Base-by-base conservation (phyloP, 2,113 vertebrate genomes). In the Lepisosteus osseus region DNA sequence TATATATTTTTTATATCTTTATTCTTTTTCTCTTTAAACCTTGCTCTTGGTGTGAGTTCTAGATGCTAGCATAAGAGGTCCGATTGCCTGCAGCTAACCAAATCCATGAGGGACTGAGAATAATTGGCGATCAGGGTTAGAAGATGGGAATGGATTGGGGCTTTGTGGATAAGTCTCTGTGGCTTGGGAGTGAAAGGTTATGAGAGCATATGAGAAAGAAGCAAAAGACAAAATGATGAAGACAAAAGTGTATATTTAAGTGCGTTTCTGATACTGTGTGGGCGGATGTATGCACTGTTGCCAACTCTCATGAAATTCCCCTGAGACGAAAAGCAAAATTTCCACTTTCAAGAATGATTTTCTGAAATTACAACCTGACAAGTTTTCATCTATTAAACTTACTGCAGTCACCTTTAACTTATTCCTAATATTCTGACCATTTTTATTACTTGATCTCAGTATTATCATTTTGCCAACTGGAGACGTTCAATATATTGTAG, bases 41-140 rank as follows among this genome's bases (percentile, higher is more conserved):
- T 15, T 44, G 55, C 61, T 70, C 73, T 54, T 40, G 67, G 73
- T 47, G 42, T 69, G 54, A 17, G 63, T 59, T 17, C 54, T 47
- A 65, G 71, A 65, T 43, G 55, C 41, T 51, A 42, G 55, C 62
- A 65, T 61, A 45, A 42, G 12, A 11, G 54, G 14, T 74, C 17
- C 51, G 68, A 15, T 70, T 74, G 73, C 73, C 73, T 74, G 69
- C 61, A 74, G 73, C 73, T 65, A 74, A 61, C 73, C 59, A 15
- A 55, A 57, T 5, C 68, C 68, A 41, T 69, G 44, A 70, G 73
- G 73, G 73, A 55, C 13, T 6, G 62, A 56, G 62, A 74, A 70
- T 75, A 75, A 75, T 75, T 75, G 73, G 61, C 54, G 68, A 75
- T 68, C 67, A 69, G 67, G 72, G 67, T 68, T 69, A 74, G 59